A percentile compares a stretch with the other conserved stretches of the same genome.
Conservation (phyloP, 2,888 invertebrate genomes). For the Drosophila yooni region DNA sequence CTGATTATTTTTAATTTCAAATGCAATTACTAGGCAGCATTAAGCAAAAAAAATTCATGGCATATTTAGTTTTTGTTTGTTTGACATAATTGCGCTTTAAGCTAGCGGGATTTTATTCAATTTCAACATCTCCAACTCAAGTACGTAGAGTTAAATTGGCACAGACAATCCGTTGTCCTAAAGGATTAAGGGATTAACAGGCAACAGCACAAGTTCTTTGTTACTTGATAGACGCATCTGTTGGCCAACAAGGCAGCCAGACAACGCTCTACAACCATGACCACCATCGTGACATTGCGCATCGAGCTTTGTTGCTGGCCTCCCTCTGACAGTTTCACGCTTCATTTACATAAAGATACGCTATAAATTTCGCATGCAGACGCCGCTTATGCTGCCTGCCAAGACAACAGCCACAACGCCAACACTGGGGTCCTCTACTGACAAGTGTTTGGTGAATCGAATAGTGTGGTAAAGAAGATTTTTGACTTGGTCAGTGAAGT, state of each 20-base stretch:
- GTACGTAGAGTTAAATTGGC: slow-evolving; percentile 12
- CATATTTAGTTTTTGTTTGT: background rate
- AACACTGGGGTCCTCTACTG: slow-evolving; percentile 24
- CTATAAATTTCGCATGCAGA: slow-evolving; percentile 46
- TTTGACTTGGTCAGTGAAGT: slow-evolving; percentile 18
- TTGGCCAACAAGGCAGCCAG: slow-evolving; percentile 64
- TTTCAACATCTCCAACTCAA: slow-evolving; percentile 20
- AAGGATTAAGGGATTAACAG: slow-evolving; percentile 71
- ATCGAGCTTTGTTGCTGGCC: slow-evolving; percentile 16
- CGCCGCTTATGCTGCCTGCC: background rate
- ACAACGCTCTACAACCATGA: slow-evolving; percentile 27
- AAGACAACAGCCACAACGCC: slow-evolving; percentile 14
- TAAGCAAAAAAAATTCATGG: slow-evolving; percentile 7
- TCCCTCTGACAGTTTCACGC: slow-evolving; percentile 45
- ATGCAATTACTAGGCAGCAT: slow-evolving; percentile 14
- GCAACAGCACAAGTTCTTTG: slow-evolving; percentile 60
- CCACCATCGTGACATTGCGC: slow-evolving; percentile 6
- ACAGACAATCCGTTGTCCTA: slow-evolving; percentile 51
- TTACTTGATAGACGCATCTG: slow-evolving; percentile 57
- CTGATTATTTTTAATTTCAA: slow-evolving; percentile 55
- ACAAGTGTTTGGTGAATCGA: slow-evolving; percentile 48
- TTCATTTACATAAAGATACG: slow-evolving; percentile 70
- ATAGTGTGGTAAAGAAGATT: slow-evolving; percentile 24
- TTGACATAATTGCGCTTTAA: slow-evolving; percentile 29
- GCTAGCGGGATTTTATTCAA: slow-evolving; percentile 24